These are phyloP conservation scores for Bufo gargarizans DNA, from an alignment of 2,113 vertebrate species.

Conservation along the genomic window DNA sequence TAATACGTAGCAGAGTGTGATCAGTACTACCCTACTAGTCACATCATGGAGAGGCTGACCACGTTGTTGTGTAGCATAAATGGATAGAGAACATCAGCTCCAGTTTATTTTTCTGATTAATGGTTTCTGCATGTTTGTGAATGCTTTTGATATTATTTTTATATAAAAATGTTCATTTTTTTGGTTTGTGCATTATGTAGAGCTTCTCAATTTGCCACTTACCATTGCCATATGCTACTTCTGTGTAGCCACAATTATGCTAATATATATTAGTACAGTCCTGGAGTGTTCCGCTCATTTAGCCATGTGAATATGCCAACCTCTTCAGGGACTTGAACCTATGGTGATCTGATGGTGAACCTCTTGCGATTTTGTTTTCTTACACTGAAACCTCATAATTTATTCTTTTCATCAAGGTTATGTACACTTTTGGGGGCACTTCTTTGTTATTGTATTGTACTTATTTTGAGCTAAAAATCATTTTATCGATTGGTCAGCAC, in stretches of 20 bases:
- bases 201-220: not conserved
- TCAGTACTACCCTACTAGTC: not conserved
- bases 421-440: too few species aligned
- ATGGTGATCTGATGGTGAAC: not conserved
- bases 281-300: not conserved
- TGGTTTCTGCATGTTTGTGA: not conserved
- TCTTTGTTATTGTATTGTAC: too few species aligned
- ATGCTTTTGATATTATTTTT: conserved; percentile 11
- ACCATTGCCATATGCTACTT: not conserved
- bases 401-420: too few species aligned
- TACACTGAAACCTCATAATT: too few species aligned
- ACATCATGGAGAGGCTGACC: not conserved
- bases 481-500: too few species aligned
- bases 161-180: not conserved
- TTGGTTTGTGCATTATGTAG: not conserved
- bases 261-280: not conserved
- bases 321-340: not conserved
- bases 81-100: not conserved
- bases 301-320: not conserved
- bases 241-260: not conserved
- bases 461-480: too few species aligned
- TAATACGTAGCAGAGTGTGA: not conserved
- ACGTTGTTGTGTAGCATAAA: not conserved
- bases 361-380: not conserved
- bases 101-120: not conserved